phyloP scores from a whole-genome alignment of 1,140 invertebrate species.

The Holcopasites calliopsidis region DNA sequence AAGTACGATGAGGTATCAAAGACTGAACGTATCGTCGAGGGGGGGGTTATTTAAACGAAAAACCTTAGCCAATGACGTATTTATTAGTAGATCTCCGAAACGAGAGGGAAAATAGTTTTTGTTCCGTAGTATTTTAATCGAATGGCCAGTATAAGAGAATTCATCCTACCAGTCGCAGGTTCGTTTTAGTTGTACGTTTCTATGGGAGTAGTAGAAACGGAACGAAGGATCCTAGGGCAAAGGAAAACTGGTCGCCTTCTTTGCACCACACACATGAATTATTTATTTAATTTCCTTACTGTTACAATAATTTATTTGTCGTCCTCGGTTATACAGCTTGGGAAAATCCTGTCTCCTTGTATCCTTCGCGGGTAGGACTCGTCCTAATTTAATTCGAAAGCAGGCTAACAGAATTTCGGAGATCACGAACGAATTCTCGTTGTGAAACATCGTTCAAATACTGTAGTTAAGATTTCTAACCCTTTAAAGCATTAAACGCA shows the following conservation, averaged over 20 bases:
- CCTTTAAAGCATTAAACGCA: neutral
- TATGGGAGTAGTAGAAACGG: neutral
- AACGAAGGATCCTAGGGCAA: neutral
- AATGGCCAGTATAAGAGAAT: conserved; percentile 38
- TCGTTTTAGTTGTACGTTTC: neutral
- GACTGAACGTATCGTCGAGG: conserved; percentile 42
- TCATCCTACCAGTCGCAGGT: neutral
- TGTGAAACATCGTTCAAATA: neutral
- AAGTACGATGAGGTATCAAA: conserved; percentile 37
- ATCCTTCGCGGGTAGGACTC: neutral
- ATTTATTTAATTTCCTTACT: conserved; percentile 8
- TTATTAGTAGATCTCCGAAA: conserved; percentile 20
- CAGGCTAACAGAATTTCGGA: no score
- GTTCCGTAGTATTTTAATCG: conserved; percentile 24
- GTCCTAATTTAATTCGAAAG: neutral
- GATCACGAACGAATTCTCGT: neutral
- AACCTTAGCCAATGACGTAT: conserved; percentile 46
- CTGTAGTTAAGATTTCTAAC: neutral
- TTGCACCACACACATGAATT: neutral
- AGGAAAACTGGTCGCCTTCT: neutral
- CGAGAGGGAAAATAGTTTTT: neutral
- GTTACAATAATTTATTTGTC: neutral
- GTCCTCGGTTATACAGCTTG: neutral
- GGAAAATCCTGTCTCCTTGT: neutral
- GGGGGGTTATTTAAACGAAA: conserved; percentile 28